Evolutionary conservation across 2,797 vertebrate genomes (phyloP), one percentile per base, ranked within the genome.

Genomic region (Acanthurus lineatus): DNA sequence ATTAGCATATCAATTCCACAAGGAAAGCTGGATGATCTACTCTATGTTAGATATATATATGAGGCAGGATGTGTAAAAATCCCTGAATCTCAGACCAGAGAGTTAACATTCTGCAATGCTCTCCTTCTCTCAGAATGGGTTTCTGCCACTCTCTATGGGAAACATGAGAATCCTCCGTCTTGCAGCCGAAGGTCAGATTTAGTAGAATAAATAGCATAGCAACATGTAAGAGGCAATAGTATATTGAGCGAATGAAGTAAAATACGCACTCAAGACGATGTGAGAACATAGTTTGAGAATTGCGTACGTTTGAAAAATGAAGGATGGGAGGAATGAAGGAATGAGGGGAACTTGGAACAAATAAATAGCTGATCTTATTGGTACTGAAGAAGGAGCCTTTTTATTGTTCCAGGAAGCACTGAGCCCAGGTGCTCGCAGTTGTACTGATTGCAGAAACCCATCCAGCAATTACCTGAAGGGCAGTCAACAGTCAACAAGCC

Each of bases 1-100:
- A 81, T 76, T 35, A 69, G 51, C 17, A 44, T 67, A 35, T 67
- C 5, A 83, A 16, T 59, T 69, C n/a, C 65, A 64, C 53, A 47
- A 58, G 44, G 44, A 71, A 63, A 51, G 32, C 6, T 25, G 28
- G 40, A 49, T 56, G 40, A 59, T 53, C 17, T 47, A 9, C 3
- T 53, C 2, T 54, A 19, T 70, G 11, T 52, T 64, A 56, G 32
- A n/a, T 63, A 45, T 51, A 45, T 51, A 60, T 66, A 38, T 70
- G 25, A 76, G 65, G 32, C 28, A 52, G 15, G 22, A 17, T 45
- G 64, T 12, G 3, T 0, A 28, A 32, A 60, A 63, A 74, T 54
- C 28, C 9, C 64, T 57, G 25, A 64, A 28, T 49, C 47, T 45
- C 35, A 38, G 44, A 20, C 22, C 44, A 47, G 44, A 14, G n/a